phyloP scores from a whole-genome alignment of 1,140 invertebrate species.

The Bombus terrestris region DNA sequence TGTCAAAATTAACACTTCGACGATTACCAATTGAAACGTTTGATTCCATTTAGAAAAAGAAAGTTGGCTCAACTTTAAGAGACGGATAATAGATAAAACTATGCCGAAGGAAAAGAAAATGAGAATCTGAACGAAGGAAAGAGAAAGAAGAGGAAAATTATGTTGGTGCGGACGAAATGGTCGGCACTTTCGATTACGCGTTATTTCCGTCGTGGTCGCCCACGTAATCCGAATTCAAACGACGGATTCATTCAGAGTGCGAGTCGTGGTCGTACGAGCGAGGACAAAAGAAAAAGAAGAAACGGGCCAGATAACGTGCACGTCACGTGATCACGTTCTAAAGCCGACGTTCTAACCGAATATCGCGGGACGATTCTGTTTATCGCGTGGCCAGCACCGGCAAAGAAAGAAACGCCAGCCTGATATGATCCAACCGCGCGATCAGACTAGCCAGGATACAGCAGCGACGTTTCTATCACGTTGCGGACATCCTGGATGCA shows the following conservation, averaged over 20 bases:
- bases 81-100: not conserved
- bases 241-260: slow-evolving; percentile 23
- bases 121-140: not conserved
- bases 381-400: slow-evolving; percentile 29
- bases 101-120: too few relatives aligned
- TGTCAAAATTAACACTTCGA: not conserved
- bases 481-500: slow-evolving; percentile 73
- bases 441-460: slow-evolving; percentile 64
- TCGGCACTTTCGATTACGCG: not conserved
- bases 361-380: slow-evolving; percentile 32
- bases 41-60: too few relatives aligned
- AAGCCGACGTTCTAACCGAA: slow-evolving; percentile 28
- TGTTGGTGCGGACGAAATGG: not conserved
- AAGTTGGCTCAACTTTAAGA: not conserved
- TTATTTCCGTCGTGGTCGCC: slow-evolving; percentile 33
- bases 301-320: slow-evolving; percentile 13
- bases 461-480: slow-evolving; percentile 65
- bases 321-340: slow-evolving; percentile 30
- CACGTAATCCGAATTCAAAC: slow-evolving; percentile 40
- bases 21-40: too few relatives aligned
- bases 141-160: not conserved
- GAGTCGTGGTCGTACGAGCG: not conserved
- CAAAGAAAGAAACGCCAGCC: slow-evolving; percentile 36
- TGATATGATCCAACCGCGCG: slow-evolving; percentile 45
- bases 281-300: not conserved